Evolutionary conservation across 2,888 invertebrate genomes (phyloP).

Genomic region (Cryptosula pallasiana): DNA sequence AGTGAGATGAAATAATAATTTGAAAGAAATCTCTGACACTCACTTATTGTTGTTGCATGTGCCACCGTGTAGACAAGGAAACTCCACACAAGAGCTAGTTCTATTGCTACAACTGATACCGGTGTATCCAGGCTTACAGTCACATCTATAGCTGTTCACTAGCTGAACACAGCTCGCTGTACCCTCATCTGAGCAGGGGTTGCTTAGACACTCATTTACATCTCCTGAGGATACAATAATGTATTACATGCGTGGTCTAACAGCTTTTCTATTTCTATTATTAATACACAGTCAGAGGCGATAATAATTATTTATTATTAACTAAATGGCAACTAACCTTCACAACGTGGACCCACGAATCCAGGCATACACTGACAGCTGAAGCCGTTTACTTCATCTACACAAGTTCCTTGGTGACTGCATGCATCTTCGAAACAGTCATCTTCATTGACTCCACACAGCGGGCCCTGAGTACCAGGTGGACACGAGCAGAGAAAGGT

Average conservation of each 20-base stretch:
- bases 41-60: conserved; percentile 31
- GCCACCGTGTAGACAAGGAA: conserved; percentile 83
- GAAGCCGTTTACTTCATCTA: conserved; percentile 66
- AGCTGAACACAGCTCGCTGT: conserved; percentile 86
- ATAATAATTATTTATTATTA: too few species aligned
- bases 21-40: too few species aligned
- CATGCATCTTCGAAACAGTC: conserved; percentile 84
- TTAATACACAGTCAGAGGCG: too few species aligned
- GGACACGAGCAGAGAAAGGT: conserved; percentile 71
- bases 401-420: conserved; percentile 88
- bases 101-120: conserved; percentile 83
- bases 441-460: conserved; percentile 87
- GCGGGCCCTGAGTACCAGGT: conserved; percentile 80
- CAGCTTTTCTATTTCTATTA: too few species aligned
- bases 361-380: conserved; percentile 34
- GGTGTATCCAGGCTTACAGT: conserved; percentile 77
- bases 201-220: conserved; percentile 89
- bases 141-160: conserved; percentile 87
- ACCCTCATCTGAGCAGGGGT: conserved; percentile 71
- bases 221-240: too few species aligned
- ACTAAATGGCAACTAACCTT: too few species aligned
- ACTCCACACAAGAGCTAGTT: conserved; percentile 82
- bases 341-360: conserved; percentile 73
- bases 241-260: too few species aligned
- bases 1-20: too few species aligned